phyloP scores from a whole-genome alignment of 92 coral and sea anemone species.

The Epizoanthus scotinus region DNA sequence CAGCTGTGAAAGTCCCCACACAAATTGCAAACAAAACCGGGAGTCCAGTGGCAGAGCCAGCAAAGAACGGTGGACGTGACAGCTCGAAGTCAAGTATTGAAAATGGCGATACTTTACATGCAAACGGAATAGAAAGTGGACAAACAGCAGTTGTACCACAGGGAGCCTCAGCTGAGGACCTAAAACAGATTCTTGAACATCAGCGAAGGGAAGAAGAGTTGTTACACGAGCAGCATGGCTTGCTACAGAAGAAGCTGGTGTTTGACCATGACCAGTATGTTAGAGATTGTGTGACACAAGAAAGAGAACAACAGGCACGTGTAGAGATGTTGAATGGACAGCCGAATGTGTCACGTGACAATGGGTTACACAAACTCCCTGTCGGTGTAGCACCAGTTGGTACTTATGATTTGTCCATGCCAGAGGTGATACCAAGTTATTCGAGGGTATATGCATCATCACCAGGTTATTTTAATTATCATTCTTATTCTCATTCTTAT shows the following conservation, averaged over 20 bases:
- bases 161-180: constrained; percentile 54
- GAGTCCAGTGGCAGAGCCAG: not conserved
- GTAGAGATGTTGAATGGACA: constrained; percentile 72
- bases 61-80: not conserved
- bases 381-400: constrained; percentile 63
- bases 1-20: constrained; percentile 51
- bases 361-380: constrained; percentile 38
- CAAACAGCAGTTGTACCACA: constrained; percentile 32
- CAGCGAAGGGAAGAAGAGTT: constrained; percentile 74
- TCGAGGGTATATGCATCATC: constrained; percentile 54
- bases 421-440: constrained; percentile 72
- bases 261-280: constrained; percentile 75
- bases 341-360: constrained; percentile 49
- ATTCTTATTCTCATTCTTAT: too few species aligned
- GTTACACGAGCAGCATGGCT: constrained; percentile 72
- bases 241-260: constrained; percentile 69
- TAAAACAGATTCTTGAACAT: constrained; percentile 59
- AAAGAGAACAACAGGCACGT: constrained; percentile 52
- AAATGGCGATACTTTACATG: not conserved
- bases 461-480: constrained; percentile 38
- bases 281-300: constrained; percentile 53
- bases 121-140: not conserved
- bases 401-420: constrained; percentile 69
- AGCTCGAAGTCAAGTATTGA: constrained; percentile 7
- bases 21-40: constrained; percentile 26